A percentile compares a stretch with the other conserved stretches of the same genome.
phyloP scores from a whole-genome alignment of 2,888 invertebrate species.

The Scaptomyza parva region DNA sequence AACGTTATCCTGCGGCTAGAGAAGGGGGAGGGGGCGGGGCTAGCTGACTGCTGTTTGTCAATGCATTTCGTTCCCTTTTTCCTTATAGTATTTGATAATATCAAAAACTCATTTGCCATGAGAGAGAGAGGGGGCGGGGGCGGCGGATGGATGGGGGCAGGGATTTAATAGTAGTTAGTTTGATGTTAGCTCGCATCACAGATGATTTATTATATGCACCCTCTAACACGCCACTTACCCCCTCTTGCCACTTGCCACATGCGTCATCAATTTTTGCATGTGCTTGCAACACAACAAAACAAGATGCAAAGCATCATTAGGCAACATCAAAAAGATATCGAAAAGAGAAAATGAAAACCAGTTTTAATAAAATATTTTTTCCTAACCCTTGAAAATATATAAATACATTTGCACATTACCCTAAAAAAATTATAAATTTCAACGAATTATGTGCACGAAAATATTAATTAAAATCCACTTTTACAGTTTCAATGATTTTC shows the following conservation, averaged over 20 bases:
- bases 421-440: neutral
- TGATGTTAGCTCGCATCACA: conserved; percentile 53
- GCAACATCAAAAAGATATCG: conserved; percentile 43
- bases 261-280: conserved; percentile 73
- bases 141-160: conserved; percentile 11
- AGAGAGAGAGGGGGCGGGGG: neutral
- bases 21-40: neutral
- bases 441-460: neutral
- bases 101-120: conserved; percentile 74
- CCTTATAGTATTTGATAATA: conserved; percentile 68
- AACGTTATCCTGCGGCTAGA: conserved; percentile 36
- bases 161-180: conserved; percentile 61
- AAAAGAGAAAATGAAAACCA: conserved; percentile 6
- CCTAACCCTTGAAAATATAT: neutral
- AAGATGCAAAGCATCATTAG: conserved; percentile 67
- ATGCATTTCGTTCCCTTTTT: conserved; percentile 60
- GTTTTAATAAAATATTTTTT: neutral
- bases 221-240: neutral
- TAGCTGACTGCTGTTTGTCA: conserved; percentile 59
- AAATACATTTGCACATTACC: neutral
- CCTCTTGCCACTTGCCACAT: conserved; percentile 38
- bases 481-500: neutral
- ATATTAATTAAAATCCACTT: conserved; percentile 10
- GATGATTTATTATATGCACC: conserved; percentile 69
- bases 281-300: conserved; percentile 66